Evolutionary conservation across 2,113 vertebrate species (phyloP).

Genomic region (Archocentrus centrarchus): DNA sequence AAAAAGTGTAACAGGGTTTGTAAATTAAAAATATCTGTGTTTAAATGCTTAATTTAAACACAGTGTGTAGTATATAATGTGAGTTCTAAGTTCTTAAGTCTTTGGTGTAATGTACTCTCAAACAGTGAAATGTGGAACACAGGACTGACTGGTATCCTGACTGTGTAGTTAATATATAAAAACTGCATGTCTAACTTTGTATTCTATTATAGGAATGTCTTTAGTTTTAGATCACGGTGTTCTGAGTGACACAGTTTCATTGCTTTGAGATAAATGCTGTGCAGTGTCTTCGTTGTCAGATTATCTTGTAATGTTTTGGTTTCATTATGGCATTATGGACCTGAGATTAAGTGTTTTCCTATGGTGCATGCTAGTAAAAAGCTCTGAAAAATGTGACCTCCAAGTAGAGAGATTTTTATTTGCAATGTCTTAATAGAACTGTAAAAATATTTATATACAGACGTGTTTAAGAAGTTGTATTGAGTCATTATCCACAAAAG

Average conservation of each 20-base stretch:
- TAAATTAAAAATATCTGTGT: background rate
- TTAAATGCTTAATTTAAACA: background rate
- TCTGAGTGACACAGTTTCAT: too few species aligned
- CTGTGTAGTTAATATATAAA: background rate
- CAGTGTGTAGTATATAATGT: background rate
- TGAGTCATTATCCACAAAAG: background rate
- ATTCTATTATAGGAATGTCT: too few species aligned
- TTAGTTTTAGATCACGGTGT: too few species aligned
- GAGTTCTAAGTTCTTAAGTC: background rate
- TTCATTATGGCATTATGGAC: background rate
- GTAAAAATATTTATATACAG: background rate
- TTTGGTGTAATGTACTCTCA: background rate
- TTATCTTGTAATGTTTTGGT: background rate
- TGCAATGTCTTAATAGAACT: background rate
- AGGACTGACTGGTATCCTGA: background rate
- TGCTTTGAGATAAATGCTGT: too few species aligned
- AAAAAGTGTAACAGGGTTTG: background rate
- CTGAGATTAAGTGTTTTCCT: background rate
- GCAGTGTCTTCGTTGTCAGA: background rate
- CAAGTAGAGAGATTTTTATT: background rate
- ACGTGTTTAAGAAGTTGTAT: background rate
- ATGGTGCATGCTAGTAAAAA: background rate
- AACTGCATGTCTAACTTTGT: background rate
- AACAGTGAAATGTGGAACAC: background rate
- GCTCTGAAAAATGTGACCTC: background rate